phyloP scores from a whole-genome alignment of 2,797 vertebrate genomes.

The Hypotaenidia okinawae region DNA sequence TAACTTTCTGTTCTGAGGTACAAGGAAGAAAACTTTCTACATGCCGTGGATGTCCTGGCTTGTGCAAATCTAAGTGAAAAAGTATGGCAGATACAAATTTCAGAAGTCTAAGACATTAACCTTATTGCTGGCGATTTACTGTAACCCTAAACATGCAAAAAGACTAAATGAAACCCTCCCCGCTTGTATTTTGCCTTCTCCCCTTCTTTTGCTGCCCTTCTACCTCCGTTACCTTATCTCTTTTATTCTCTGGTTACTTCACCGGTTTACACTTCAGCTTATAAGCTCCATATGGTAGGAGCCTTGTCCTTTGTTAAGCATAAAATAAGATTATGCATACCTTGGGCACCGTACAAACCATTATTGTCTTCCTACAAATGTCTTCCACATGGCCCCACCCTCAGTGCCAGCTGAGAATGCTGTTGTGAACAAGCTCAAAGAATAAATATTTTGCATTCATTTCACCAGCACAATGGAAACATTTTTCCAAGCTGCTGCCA shows the following conservation, averaged over 20 bases:
- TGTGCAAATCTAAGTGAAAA: background rate
- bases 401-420: conserved; percentile 47
- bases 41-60: background rate
- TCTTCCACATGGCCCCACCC: conserved; percentile 18
- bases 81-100: background rate
- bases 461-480: conserved; percentile 54
- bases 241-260: background rate
- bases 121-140: background rate
- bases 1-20: background rate
- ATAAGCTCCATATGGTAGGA: background rate
- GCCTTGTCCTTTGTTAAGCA: conserved; percentile 24
- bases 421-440: conserved; percentile 57
- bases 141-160: background rate
- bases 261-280: background rate
- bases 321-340: background rate
- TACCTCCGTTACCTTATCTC: background rate
- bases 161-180: background rate
- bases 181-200: background rate
- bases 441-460: conserved; percentile 53
- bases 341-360: conserved; percentile 13
- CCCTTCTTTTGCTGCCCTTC: background rate
- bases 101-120: background rate
- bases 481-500: conserved; percentile 34
- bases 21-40: background rate
- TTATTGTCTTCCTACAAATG: conserved; percentile 24